These are phyloP conservation scores for Pimpla rufipes DNA, from an alignment of 2,888 invertebrate species.

Conservation along the genomic window DNA sequence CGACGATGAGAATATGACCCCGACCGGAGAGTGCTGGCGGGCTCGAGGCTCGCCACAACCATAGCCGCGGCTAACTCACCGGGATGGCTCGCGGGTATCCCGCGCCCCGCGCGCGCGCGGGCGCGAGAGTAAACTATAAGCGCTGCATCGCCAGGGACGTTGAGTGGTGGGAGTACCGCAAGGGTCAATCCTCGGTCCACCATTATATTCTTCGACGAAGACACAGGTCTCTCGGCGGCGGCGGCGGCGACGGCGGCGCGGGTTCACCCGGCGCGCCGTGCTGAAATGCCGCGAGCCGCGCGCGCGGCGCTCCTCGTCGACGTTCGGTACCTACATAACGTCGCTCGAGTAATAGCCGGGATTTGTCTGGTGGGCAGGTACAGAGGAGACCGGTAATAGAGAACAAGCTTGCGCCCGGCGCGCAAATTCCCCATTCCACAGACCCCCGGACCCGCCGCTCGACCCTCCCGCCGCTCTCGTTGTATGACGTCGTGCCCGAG, in stretches of 20 bases:
- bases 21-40: slow-evolving; percentile 68
- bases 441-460: slow-evolving; percentile 22
- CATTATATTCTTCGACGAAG: slow-evolving; percentile 79
- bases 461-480: slow-evolving; percentile 15
- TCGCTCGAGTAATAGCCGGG: slow-evolving; percentile 75
- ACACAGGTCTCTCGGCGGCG: slow-evolving; percentile 64
- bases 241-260: slow-evolving; percentile 52
- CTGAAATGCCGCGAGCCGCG: slow-evolving; percentile 63
- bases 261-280: slow-evolving; percentile 56
- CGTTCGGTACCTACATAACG: slow-evolving; percentile 76
- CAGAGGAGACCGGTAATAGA: slow-evolving; percentile 70
- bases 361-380: slow-evolving; percentile 79
- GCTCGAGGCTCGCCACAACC: slow-evolving; percentile 33
- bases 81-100: slow-evolving; percentile 34
- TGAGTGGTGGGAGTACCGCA: slow-evolving; percentile 83
- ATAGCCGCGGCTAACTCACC: slow-evolving; percentile 16
- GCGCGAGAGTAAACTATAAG: slow-evolving; percentile 70
- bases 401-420: slow-evolving; percentile 69
- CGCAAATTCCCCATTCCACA: slow-evolving; percentile 37
- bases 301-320: slow-evolving; percentile 48
- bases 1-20: slow-evolving; percentile 84
- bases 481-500: slow-evolving; percentile 52
- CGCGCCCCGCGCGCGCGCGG: too few relatives aligned
- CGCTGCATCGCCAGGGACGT: slow-evolving; percentile 70
- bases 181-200: slow-evolving; percentile 84